Percentiles rank a stretch among this genome's conserved stretches.
Evolutionary conservation across 1,140 invertebrate genomes (phyloP).

Genomic region (Ganaspis sp.): DNA sequence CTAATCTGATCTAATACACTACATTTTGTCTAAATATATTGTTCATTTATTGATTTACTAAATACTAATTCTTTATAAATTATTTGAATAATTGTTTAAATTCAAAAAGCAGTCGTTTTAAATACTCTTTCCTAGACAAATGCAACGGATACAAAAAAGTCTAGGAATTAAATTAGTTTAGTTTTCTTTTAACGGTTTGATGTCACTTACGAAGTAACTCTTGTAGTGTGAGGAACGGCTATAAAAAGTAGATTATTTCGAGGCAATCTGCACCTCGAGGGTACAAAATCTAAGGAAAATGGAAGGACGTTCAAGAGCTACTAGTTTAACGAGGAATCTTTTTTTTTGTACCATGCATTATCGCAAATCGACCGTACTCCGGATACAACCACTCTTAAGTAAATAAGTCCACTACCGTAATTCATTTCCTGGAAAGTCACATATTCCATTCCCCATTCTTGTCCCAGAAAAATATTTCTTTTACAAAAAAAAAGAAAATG

Average conservation of each 20-base stretch:
- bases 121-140: not conserved
- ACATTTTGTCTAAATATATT: too few species aligned
- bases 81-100: too few species aligned
- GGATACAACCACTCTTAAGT: not conserved
- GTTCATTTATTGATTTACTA: too few species aligned
- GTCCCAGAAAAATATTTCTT: too few species aligned
- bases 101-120: too few species aligned
- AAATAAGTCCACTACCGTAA: constrained; percentile 1
- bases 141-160: not conserved
- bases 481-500: too few species aligned
- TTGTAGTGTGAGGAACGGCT: not conserved
- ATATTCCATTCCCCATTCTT: too few species aligned
- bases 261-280: not conserved
- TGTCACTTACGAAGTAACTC: not conserved
- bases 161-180: not conserved
- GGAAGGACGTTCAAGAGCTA: not conserved
- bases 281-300: not conserved
- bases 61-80: too few species aligned
- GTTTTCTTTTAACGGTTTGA: not conserved
- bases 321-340: not conserved
- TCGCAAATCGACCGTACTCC: not conserved
- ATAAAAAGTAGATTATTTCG: constrained; percentile 19
- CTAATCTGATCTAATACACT: too few species aligned
- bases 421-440: not conserved
- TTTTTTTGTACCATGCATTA: not conserved